A percentile compares a stretch with the other conserved stretches of the same genome.
Evolutionary conservation across 1,140 invertebrate genomes (phyloP).

Genomic region (Drosophila elegans): DNA sequence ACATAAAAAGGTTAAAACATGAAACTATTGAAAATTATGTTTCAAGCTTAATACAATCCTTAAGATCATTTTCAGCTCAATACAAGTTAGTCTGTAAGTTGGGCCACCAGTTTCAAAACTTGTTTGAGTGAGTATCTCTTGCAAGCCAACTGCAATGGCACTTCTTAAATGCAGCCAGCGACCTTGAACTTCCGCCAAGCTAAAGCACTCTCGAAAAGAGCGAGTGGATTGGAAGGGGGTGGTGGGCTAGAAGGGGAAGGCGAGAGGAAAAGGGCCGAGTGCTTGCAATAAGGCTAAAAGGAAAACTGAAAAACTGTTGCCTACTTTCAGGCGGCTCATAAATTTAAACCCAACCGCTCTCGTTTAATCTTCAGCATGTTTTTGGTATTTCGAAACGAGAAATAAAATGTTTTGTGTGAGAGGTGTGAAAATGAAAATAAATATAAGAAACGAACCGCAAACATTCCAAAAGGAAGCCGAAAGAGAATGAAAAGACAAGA

Average conservation of each 20-base stretch:
- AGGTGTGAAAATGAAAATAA: conserved; percentile 59
- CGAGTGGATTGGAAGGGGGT: not conserved
- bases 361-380: conserved; percentile 46
- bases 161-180: conserved; percentile 28
- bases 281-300: conserved; percentile 4
- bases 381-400: conserved; percentile 35
- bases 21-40: no score
- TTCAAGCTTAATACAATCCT: no score
- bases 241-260: not conserved
- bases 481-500: conserved; percentile 11
- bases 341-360: conserved; percentile 35
- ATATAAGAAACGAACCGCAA: conserved; percentile 26
- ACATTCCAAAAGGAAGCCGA: conserved; percentile 15
- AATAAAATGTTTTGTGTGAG: conserved; percentile 45
- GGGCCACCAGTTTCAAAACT: conserved; percentile 12
- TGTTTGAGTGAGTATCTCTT: conserved; percentile 22
- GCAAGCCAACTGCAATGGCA: conserved; percentile 33
- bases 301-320: conserved; percentile 37
- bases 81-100: conserved; percentile 6
- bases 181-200: conserved; percentile 40
- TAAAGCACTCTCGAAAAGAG: conserved; percentile 5
- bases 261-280: not conserved
- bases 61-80: not conserved
- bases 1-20: no score
- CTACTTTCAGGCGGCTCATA: conserved; percentile 45